phyloP scores from a whole-genome alignment of 2,113 vertebrate species.

The Acinonyx jubatus region DNA sequence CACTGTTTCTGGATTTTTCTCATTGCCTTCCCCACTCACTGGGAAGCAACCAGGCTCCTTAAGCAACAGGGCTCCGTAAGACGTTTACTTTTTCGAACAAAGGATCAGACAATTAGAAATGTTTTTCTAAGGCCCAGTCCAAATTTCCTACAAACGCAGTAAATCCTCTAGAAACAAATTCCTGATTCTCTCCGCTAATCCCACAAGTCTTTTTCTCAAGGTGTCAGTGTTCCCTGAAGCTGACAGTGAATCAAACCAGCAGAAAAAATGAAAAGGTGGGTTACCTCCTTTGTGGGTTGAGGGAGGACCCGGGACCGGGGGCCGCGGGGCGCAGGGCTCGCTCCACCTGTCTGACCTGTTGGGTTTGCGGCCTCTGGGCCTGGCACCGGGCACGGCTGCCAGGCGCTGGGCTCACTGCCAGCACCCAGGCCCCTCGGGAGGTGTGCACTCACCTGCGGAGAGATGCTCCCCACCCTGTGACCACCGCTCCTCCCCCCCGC shows the following conservation, averaged over 20 bases:
- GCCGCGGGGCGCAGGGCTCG: fast-evolving
- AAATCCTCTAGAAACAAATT: background rate
- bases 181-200: fast-evolving
- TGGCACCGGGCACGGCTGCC: background rate
- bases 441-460: background rate
- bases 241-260: background rate
- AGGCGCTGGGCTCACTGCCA: background rate
- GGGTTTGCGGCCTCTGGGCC: background rate
- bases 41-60: background rate
- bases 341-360: conserved; percentile 52
- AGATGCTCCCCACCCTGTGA: background rate
- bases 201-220: background rate
- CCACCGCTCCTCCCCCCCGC: background rate
- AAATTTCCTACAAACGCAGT: background rate
- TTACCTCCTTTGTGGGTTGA: background rate
- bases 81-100: background rate
- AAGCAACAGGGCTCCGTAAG: background rate
- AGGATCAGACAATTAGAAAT: background rate
- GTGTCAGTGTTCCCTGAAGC: background rate
- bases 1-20: background rate
- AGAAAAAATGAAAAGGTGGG: background rate
- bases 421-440: background rate
- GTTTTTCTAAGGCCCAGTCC: background rate
- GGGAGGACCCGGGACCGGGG: background rate
- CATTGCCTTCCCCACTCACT: background rate